Conservation (phyloP, 2,113 vertebrate species). For the Uria aalge region DNA sequence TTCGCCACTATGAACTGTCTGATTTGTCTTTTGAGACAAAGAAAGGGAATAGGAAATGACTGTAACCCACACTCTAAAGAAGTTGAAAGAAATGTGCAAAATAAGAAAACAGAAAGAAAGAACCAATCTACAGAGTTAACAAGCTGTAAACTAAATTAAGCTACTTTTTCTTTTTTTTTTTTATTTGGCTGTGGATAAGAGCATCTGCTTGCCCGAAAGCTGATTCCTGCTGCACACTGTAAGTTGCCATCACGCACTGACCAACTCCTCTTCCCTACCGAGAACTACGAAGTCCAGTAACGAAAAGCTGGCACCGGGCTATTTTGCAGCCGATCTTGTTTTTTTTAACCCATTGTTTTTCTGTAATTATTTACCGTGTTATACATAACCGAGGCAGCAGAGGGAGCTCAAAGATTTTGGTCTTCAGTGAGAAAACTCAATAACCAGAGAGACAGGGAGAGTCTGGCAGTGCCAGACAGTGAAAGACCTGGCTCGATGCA, state of each 20-base stretch:
- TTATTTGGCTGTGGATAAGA: neutral
- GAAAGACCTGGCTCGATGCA: neutral
- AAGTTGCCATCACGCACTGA: rapidly evolving
- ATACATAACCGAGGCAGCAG: neutral
- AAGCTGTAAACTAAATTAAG: neutral
- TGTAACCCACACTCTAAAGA: neutral
- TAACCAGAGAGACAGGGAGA: rapidly evolving
- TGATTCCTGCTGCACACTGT: rapidly evolving
- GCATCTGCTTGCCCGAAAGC: neutral
- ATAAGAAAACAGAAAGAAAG: neutral
- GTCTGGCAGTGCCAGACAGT: rapidly evolving
- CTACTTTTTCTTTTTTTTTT: neutral
- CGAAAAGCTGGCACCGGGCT: rapidly evolving
- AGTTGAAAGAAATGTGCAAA: neutral
- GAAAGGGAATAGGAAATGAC: neutral
- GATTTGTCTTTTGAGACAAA: neutral
- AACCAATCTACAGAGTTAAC: neutral
- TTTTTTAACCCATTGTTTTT: neutral
- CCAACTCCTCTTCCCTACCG: rapidly evolving
- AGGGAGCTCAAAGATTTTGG: slow-evolving; percentile 24
- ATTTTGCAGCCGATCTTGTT: rapidly evolving
- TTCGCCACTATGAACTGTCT: neutral
- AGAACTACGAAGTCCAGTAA: rapidly evolving
- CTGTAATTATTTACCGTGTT: neutral
- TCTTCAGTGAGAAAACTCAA: neutral